Evolutionary conservation across 2,797 vertebrate species (phyloP).

Genomic region (Esox masquinongy): DNA sequence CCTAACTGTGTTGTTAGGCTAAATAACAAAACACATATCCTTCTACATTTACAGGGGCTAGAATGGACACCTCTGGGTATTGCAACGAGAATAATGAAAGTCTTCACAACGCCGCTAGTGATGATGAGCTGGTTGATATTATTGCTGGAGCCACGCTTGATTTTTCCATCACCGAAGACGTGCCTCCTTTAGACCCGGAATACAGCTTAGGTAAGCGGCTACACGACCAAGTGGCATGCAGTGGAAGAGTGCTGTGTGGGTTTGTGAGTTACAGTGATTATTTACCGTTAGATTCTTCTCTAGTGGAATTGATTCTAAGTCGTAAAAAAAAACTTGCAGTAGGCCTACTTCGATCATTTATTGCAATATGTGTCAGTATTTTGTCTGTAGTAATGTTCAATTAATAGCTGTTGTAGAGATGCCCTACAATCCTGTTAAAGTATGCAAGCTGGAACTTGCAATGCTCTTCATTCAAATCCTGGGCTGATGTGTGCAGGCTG

Average conservation of each 20-base stretch:
- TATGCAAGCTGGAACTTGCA: not conserved
- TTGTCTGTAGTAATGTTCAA: too few species aligned
- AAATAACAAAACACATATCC: not conserved
- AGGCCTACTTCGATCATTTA: not conserved
- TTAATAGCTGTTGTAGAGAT: too few species aligned
- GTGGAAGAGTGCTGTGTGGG: not conserved
- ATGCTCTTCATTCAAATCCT: not conserved
- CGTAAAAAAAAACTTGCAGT: not conserved
- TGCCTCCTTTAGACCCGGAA: constrained; percentile 80
- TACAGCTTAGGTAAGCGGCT: constrained; percentile 73
- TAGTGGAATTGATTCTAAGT: not conserved
- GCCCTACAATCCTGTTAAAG: too few species aligned
- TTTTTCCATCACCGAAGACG: constrained; percentile 83
- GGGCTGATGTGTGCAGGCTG: not conserved
- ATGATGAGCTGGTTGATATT: constrained; percentile 91
- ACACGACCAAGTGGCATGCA: not conserved
- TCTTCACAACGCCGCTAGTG: constrained; percentile 80
- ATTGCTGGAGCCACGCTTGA: constrained; percentile 85
- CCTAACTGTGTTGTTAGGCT: too few species aligned
- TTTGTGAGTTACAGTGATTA: not conserved
- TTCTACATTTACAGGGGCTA: constrained; percentile 5
- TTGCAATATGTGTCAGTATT: not conserved
- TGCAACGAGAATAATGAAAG: constrained; percentile 79
- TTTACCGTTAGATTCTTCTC: not conserved
- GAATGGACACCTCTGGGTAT: constrained; percentile 83